Base-by-base conservation (phyloP, 2,113 vertebrate species). In the Tor tambroides region DNA sequence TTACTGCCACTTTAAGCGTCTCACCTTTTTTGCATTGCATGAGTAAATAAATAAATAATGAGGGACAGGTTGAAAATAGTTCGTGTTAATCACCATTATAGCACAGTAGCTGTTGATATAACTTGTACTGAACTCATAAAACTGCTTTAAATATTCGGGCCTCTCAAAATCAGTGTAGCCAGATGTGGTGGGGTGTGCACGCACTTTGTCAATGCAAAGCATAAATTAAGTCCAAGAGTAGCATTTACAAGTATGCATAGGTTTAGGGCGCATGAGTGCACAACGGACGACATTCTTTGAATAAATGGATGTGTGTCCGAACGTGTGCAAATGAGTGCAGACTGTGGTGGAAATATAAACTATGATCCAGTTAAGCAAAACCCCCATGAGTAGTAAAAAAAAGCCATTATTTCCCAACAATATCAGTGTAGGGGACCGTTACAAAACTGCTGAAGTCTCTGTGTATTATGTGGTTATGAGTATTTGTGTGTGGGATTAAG, bases 311-410 rank as follows among this genome's bases (percentile, higher is more conserved):
- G 56, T 7, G 21, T 67, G 80, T 83, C 80, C 15, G 2, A 46
- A 49, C 21, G 41, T 46, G 17, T 67, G 35, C 49, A 51, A 51
- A 15, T 51, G 14, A 51, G 49, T 51, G 49, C 80, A 49, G 32
- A 80, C 30, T 26, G 17, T 80, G 56, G 78, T 4, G 59, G 6
- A 81, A 43, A 81, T 65, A n/a, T 81, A 41, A 81, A 81, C 79
- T 81, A 41, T 81, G 79, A 63, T 83, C 61, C 61, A 69, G 63
- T 83, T 83, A 83, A 83, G 80, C 80, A 83, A 67, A 82, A 83
- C 21, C 61, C 80, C 61, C 80, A 83, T 28, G 80, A 49, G 80
- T 30, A 49, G 35, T 43, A 61, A 46, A 80, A 46, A 46, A 59
- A 23, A 72, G 1, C 14, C 4, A 35, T n/a, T 38, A 59, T 43